Base-by-base conservation (phyloP, 2,888 invertebrate species). In the Morpho deidamia region DNA sequence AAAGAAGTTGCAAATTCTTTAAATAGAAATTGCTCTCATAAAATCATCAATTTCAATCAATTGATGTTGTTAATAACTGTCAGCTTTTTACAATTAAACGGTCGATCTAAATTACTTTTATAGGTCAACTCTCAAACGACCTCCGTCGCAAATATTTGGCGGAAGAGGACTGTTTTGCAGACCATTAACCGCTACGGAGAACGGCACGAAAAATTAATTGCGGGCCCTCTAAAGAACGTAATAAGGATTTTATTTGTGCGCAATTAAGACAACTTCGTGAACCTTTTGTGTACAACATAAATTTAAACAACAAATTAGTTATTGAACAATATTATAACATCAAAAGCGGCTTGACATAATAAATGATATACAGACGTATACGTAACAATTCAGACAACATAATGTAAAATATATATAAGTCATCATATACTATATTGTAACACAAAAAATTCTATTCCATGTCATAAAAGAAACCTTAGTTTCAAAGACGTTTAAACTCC, bases 161-260 rank as follows among this genome's bases (percentile, higher is more conserved):
- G 43, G 34, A 43, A 23, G 47, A 40, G 49, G 42, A 49, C 49
- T 42, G 10, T 49, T 49, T 33, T 42, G 41, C 49, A 42, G 42
- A 35, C 49, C 49, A 42, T 49, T 49, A 49, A 49, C 41, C 49
- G 34, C 34, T 35, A 33, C 48, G 39, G 44, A 38, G 12, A 55
- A 49, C 45, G 44, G 51, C 51, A 48, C 51, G 45, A 51, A 58
- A 55, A 55, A 58, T 58, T 58, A 58, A 58, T 55, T 58, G 48
- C 51, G 51, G 53, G 54, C 51, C 33, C 53, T 51, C 55, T 51
- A 58, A 58, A 51, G 51, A 58, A 57, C 51, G 51, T 58, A 55
- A 58, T 58, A 55, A 58, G 41, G 58, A 51, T 55, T 58, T 58
- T 48, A 55, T 49, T 57, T 54, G 47, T 48, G 48, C 51, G 47